A percentile compares a stretch with the other conserved stretches of the same genome.
phyloP scores from a whole-genome alignment of 2,113 vertebrate genomes.

The Catagonus wagneri region DNA sequence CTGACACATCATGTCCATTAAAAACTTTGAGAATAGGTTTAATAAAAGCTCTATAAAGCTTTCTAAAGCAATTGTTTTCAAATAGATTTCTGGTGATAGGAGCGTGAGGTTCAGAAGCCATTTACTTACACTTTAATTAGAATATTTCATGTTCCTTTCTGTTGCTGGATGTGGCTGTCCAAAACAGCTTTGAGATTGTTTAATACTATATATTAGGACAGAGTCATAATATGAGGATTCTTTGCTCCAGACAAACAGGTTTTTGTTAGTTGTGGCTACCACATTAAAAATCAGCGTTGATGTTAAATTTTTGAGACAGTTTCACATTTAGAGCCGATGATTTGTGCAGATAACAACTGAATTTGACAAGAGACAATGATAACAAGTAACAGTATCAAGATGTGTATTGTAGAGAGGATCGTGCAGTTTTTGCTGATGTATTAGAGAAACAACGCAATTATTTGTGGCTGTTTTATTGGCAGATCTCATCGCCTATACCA shows the following conservation, averaged over 20 bases:
- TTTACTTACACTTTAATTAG: conserved; percentile 64
- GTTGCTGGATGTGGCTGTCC: conserved; percentile 51
- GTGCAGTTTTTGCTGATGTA: background rate
- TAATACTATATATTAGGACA: conserved; percentile 53
- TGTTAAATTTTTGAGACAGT: background rate
- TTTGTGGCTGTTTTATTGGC: background rate
- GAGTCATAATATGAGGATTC: conserved; percentile 66
- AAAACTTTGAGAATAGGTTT: conserved; percentile 7
- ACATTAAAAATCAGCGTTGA: background rate
- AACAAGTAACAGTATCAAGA: background rate
- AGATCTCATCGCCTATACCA: background rate
- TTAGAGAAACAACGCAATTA: conserved; percentile 34
- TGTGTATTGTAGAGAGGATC: background rate
- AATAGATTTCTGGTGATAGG: background rate
- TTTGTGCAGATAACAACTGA: conserved; percentile 49
- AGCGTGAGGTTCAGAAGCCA: background rate
- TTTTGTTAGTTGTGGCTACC: conserved; percentile 69
- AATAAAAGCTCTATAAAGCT: conserved; percentile 15
- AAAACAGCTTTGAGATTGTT: conserved; percentile 68
- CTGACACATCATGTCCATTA: background rate
- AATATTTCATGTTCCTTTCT: conserved; percentile 20
- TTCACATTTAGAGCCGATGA: background rate
- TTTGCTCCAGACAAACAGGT: conserved; percentile 45
- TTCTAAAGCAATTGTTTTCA: conserved; percentile 47
- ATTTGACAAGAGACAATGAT: conserved; percentile 32